A percentile compares a stretch with the other conserved stretches of the same genome.
Evolutionary conservation across 2,888 invertebrate species (phyloP).

Genomic region (Anarsia innoxiella): DNA sequence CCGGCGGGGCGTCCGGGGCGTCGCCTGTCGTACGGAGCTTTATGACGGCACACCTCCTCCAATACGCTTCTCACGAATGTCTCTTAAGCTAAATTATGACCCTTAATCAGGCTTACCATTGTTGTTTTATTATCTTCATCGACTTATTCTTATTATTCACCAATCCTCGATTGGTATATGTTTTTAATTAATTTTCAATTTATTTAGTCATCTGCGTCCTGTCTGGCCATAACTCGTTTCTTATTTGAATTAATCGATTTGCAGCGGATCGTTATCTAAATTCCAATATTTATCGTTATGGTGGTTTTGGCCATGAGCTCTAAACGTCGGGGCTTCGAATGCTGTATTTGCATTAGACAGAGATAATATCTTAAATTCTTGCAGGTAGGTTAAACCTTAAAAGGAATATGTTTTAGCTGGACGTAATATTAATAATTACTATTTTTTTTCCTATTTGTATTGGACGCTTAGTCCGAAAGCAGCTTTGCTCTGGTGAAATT

Average conservation of each 20-base stretch:
- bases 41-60: slow-evolving; percentile 42
- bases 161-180: slow-evolving; percentile 8
- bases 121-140: slow-evolving; percentile 26
- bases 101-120: slow-evolving; percentile 36
- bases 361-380: too few relatives aligned
- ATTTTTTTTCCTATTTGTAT: too few relatives aligned
- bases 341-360: too few relatives aligned
- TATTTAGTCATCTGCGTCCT: slow-evolving; percentile 8
- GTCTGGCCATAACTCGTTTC: slow-evolving; percentile 8
- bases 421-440: too few relatives aligned
- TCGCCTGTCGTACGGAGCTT: slow-evolving; percentile 44
- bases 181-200: slow-evolving; percentile 14
- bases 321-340: neutral
- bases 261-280: slow-evolving; percentile 7
- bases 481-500: too few relatives aligned
- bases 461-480: too few relatives aligned
- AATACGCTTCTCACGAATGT: slow-evolving; percentile 43
- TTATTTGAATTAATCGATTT: slow-evolving; percentile 6
- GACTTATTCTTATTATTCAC: slow-evolving; percentile 15
- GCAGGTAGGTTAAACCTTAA: too few relatives aligned
- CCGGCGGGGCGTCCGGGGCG: slow-evolving; percentile 59
- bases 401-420: too few relatives aligned
- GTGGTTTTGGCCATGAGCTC: slow-evolving; percentile 1
- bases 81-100: slow-evolving; percentile 43
- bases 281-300: slow-evolving; percentile 7